Evolutionary conservation across 2,888 invertebrate genomes (phyloP).

Genomic region (Philopedon plagiatum): DNA sequence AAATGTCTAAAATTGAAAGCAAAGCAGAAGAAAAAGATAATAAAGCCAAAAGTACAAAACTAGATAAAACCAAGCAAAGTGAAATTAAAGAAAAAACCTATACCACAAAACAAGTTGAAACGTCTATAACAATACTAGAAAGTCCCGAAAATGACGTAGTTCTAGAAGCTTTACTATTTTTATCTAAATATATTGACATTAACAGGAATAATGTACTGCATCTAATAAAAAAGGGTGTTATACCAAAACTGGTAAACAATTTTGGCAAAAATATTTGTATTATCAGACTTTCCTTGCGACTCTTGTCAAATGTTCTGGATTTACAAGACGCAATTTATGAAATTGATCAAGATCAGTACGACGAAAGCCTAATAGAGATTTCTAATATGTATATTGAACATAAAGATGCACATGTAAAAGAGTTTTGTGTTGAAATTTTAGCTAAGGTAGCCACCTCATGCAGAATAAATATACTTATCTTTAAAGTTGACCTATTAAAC

Average conservation of each 20-base stretch:
- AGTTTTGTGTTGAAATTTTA: conserved; percentile 58
- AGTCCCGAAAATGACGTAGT: conserved; percentile 60
- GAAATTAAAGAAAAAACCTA: conserved; percentile 60
- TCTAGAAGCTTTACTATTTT: conserved; percentile 59
- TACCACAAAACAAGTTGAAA: conserved; percentile 59
- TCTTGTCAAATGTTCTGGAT: conserved; percentile 56
- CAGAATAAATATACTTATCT: conserved; percentile 56
- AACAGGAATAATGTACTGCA: conserved; percentile 57
- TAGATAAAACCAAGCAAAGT: conserved; percentile 44
- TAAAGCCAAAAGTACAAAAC: conserved; percentile 36
- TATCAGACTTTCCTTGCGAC: conserved; percentile 56
- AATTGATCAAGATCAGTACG: conserved; percentile 59
- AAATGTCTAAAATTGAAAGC: background rate
- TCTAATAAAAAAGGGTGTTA: conserved; percentile 56
- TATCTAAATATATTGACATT: conserved; percentile 61
- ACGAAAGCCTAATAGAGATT: conserved; percentile 57
- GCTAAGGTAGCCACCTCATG: conserved; percentile 55
- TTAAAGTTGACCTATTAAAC: conserved; percentile 56
- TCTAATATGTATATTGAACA: conserved; percentile 56
- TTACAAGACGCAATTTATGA: conserved; percentile 56
- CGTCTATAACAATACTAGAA: conserved; percentile 60
- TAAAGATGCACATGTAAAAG: conserved; percentile 55
- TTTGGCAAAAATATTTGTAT: conserved; percentile 60
- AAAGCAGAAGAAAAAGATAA: conserved; percentile 10
- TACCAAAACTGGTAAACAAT: conserved; percentile 56